Evolutionary conservation across 2,797 vertebrate genomes (phyloP).

Genomic region (Simalia tracyae): DNA sequence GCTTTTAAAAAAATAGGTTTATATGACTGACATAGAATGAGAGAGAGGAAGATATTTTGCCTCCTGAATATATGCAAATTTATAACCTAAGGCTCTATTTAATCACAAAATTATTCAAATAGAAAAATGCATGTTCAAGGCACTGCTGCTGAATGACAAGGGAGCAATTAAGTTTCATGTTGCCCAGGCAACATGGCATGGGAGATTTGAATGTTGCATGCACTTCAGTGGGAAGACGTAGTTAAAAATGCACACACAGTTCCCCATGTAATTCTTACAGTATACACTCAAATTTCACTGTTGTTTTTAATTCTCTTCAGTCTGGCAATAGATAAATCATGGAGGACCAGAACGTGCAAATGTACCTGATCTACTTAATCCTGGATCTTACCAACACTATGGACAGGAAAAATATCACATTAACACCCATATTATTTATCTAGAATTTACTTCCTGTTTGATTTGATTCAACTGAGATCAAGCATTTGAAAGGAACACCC

Average conservation of each 20-base stretch:
- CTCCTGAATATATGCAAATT: not conserved
- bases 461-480: not conserved
- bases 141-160: not conserved
- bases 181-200: constrained; percentile 31
- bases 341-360: not conserved
- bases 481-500: too few relatives aligned
- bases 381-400: not conserved
- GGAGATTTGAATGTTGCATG: constrained; percentile 5
- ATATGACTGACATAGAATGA: not conserved
- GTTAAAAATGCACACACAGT: constrained; percentile 11
- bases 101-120: not conserved
- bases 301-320: not conserved
- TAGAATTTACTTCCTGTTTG: not conserved
- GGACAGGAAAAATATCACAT: not conserved
- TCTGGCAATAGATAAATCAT: not conserved
- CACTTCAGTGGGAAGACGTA: not conserved
- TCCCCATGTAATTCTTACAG: not conserved
- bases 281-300: not conserved
- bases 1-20: not conserved
- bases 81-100: not conserved
- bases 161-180: constrained; percentile 30
- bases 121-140: constrained; percentile 9
- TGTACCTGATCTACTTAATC: not conserved
- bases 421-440: not conserved
- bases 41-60: not conserved